These are phyloP conservation scores for Abscondita cerata DNA, from an alignment of 2,888 invertebrate genomes.

Conservation along the genomic window DNA sequence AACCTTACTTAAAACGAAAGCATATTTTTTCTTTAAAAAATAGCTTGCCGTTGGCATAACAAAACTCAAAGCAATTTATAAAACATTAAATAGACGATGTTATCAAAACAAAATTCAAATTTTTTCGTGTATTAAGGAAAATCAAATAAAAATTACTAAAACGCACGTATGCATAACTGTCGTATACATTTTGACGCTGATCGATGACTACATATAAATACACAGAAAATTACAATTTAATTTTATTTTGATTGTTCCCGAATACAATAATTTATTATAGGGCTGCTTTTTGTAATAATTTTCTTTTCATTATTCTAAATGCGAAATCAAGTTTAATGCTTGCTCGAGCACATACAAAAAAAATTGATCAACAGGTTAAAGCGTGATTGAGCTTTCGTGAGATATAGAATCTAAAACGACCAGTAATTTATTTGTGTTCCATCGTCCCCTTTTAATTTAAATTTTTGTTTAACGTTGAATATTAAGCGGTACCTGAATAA, in stretches of 20 bases:
- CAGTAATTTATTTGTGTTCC: slow-evolving; percentile 12
- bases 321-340: background rate
- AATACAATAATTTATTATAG: slow-evolving; percentile 8
- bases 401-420: slow-evolving; percentile 42
- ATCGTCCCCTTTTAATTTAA: background rate
- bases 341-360: too few species aligned
- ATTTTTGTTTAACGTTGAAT: background rate
- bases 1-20: too few species aligned
- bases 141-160: slow-evolving; percentile 11
- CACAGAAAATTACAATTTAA: slow-evolving; percentile 15
- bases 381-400: slow-evolving; percentile 48
- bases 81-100: too few species aligned
- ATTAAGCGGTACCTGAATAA: too few species aligned
- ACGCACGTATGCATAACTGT: slow-evolving; percentile 19
- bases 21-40: too few species aligned
- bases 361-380: slow-evolving; percentile 42
- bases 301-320: background rate
- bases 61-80: too few species aligned
- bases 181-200: slow-evolving; percentile 15
- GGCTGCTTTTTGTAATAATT: too few species aligned
- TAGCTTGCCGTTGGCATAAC: too few species aligned
- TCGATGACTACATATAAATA: slow-evolving; percentile 6
- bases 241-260: slow-evolving; percentile 22
- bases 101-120: too few species aligned
- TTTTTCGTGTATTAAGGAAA: background rate